Evolutionary conservation across 2,797 vertebrate genomes (phyloP), one percentile per base, ranked within the genome.

Genomic region (Benthosema pterotum): DNA sequence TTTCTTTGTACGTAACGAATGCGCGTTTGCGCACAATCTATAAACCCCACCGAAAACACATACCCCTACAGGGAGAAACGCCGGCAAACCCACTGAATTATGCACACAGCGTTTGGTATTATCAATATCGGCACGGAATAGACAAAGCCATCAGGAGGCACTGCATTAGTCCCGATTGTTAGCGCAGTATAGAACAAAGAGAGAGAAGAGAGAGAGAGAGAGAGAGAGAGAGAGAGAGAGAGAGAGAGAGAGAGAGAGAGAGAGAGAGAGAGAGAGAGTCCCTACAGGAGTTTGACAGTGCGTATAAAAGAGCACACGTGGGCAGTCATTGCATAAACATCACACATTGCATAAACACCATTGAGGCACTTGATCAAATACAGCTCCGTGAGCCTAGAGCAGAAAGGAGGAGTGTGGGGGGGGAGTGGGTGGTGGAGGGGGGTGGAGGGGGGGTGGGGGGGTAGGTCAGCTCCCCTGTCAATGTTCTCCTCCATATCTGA

Each of bases 261-360:
- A 52, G 8, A 52, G 50, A 25, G 18, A 19, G 50, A 25, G 50
- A 52, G 18, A 19, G 18, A 12, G 18, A 14, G 19, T 38, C 32
- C 32, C 32, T 38, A 38, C 32, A 38, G 1, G 17, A 22, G 12
- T 57, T 82, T 46, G 79, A 77, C n/a, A 74, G 76, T 19, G 71
- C 71, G 72, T 68, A 69, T 74, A 71, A 72, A 79, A 72, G 67
- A 11, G 71, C 67, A 72, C 51, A 77, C 57, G 75, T 87, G 84
- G 83, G 88, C 79, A 83, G 82, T 51, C 69, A 12, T 72, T 79
- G 79, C 79, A 84, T 87, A 88, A 89, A 88, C 85, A 86, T 84
- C 76, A 75, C 78, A 77, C 71, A 71, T 75, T 80, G 82, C 84
- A 87, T 83, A 82, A 88, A 85, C 83, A 88, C 72, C 52, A 72